phyloP scores from a whole-genome alignment of 2,797 vertebrate genomes.

The Sylvia borin region DNA sequence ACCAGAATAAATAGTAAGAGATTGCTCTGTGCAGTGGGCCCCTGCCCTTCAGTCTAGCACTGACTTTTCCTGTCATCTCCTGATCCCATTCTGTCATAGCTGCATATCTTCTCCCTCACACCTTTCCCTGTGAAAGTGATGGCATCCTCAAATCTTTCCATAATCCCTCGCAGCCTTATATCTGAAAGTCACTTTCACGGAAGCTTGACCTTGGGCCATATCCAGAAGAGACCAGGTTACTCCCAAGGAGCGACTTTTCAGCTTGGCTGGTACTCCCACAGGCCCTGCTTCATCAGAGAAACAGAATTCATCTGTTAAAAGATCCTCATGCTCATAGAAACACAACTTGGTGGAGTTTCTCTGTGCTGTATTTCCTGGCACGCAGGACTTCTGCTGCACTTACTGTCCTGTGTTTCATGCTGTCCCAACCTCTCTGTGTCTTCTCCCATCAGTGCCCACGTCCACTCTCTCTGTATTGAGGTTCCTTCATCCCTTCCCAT shows the following conservation, averaged over 20 bases:
- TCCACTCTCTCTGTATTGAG: neutral
- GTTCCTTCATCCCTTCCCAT: neutral
- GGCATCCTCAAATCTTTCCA: constrained; percentile 20
- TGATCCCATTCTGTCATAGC: constrained; percentile 41
- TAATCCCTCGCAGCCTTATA: neutral
- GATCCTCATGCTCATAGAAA: neutral
- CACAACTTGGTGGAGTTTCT: neutral
- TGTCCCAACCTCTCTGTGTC: neutral
- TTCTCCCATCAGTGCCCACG: neutral
- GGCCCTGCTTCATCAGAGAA: neutral
- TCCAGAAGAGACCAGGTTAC: neutral
- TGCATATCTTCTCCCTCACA: constrained; percentile 19
- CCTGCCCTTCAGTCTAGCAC: neutral
- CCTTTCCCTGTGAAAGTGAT: constrained; percentile 24
- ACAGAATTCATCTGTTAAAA: neutral
- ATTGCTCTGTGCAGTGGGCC: neutral
- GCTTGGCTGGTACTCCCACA: neutral
- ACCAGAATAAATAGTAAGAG: constrained; percentile 22
- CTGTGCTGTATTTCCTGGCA: neutral
- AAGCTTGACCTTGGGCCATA: neutral
- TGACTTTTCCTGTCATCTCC: constrained; percentile 38
- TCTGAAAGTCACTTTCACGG: neutral
- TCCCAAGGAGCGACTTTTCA: neutral
- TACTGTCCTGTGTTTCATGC: neutral
- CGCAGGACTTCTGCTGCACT: neutral